phyloP scores from a whole-genome alignment of 2,888 invertebrate species.

The Miltochrista miniata region DNA sequence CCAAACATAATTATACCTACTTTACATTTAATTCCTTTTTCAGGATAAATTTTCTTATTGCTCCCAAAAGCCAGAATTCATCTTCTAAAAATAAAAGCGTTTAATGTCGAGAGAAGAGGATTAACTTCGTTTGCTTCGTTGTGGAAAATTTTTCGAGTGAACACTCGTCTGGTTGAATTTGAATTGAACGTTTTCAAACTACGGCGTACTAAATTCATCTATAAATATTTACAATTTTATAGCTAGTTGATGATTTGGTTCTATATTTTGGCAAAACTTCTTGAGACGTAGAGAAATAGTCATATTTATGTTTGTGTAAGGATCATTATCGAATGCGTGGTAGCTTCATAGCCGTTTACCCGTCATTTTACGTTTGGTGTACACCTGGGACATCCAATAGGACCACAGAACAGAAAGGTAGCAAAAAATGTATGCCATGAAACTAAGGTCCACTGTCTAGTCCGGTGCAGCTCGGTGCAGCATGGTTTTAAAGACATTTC shows the following conservation, averaged over 20 bases:
- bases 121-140: slow-evolving; percentile 15
- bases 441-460: too few relatives aligned
- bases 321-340: too few relatives aligned
- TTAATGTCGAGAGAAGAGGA: slow-evolving; percentile 9
- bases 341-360: too few relatives aligned
- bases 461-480: too few relatives aligned
- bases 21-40: slow-evolving; percentile 47
- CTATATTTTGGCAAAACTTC: slow-evolving; percentile 11
- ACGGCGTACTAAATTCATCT: slow-evolving; percentile 4
- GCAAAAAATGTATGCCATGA: too few relatives aligned
- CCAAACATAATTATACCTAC: slow-evolving; percentile 14
- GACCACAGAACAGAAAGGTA: too few relatives aligned
- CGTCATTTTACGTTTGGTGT: too few relatives aligned
- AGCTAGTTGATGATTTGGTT: too few relatives aligned
- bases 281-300: neutral
- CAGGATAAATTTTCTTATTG: slow-evolving; percentile 34
- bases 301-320: too few relatives aligned
- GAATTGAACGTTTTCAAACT: neutral
- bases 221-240: neutral
- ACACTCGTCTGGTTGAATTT: neutral
- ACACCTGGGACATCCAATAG: too few relatives aligned
- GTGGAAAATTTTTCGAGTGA: slow-evolving; percentile 8
- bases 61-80: slow-evolving; percentile 15
- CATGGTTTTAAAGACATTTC: too few relatives aligned
- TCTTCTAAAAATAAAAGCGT: slow-evolving; percentile 30